phyloP scores from a whole-genome alignment of 2,888 invertebrate genomes.

The Ceramica pisi region DNA sequence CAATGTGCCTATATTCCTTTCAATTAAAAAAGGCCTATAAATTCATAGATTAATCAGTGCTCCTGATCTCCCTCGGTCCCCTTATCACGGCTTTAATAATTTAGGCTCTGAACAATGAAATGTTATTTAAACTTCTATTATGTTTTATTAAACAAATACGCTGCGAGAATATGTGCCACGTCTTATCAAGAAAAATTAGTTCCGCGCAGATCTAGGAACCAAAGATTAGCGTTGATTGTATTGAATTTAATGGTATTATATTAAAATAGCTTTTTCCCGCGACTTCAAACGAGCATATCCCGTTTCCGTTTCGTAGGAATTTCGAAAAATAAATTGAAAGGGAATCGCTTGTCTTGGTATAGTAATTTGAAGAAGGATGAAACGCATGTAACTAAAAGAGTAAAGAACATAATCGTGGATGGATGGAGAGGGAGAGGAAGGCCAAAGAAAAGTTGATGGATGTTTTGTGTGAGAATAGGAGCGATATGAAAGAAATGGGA shows the following conservation, averaged over 20 bases:
- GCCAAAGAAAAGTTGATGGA: too few relatives aligned
- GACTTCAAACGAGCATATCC: too few relatives aligned
- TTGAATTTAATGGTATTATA: neutral
- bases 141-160: conserved; percentile 44
- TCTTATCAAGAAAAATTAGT: conserved; percentile 55
- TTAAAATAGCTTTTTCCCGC: too few relatives aligned
- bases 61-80: neutral
- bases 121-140: conserved; percentile 60
- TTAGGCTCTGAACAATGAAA: conserved; percentile 41
- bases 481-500: too few relatives aligned
- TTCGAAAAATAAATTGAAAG: too few relatives aligned
- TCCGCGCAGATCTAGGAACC: conserved; percentile 21
- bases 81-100: conserved; percentile 46
- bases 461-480: too few relatives aligned
- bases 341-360: too few relatives aligned
- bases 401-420: too few relatives aligned
- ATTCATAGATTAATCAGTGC: neutral
- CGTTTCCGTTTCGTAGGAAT: too few relatives aligned
- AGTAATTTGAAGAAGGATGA: too few relatives aligned
- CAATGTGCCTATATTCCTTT: neutral
- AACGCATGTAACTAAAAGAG: too few relatives aligned
- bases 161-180: conserved; percentile 19
- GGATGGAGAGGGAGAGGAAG: too few relatives aligned
- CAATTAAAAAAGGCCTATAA: neutral
- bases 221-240: conserved; percentile 29